These are phyloP conservation scores for Regulus satrapa DNA, from an alignment of 2,113 vertebrate genomes.

Conservation along the genomic window DNA sequence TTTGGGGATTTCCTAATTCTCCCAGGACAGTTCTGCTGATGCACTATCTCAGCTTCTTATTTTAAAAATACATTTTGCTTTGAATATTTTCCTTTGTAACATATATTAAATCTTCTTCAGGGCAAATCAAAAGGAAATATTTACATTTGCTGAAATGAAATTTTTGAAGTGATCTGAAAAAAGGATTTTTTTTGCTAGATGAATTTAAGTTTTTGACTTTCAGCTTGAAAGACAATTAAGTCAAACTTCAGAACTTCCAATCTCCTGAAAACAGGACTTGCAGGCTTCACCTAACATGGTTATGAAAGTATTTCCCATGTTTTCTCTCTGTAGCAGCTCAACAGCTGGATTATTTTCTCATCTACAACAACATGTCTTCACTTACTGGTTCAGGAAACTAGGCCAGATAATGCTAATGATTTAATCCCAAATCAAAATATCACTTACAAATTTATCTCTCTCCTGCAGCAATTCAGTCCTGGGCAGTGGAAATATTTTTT, in stretches of 20 bases:
- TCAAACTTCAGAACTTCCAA: background rate
- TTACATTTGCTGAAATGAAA: slow-evolving; percentile 34
- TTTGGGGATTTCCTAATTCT: background rate
- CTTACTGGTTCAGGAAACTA: background rate
- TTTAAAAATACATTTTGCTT: background rate
- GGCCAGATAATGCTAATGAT: slow-evolving; percentile 18
- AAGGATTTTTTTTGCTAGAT: background rate
- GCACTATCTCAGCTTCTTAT: background rate
- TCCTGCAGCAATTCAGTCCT: background rate
- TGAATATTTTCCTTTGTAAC: slow-evolving; percentile 22
- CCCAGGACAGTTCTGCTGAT: background rate
- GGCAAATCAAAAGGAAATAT: slow-evolving; percentile 40
- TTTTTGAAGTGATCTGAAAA: background rate
- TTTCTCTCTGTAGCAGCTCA: background rate
- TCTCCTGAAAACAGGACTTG: background rate
- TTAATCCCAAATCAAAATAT: slow-evolving; percentile 50
- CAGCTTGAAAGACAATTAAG: slow-evolving; percentile 6
- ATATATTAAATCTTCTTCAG: background rate
- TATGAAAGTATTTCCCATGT: background rate
- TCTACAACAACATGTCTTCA: background rate
- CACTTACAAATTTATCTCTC: background rate
- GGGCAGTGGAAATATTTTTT: background rate
- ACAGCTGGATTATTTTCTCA: slow-evolving; percentile 4
- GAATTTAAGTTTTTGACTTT: slow-evolving; percentile 15
- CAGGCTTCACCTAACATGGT: background rate